Base-by-base conservation (phyloP, 1,140 invertebrate genomes). In the Diabrotica virgifera region DNA sequence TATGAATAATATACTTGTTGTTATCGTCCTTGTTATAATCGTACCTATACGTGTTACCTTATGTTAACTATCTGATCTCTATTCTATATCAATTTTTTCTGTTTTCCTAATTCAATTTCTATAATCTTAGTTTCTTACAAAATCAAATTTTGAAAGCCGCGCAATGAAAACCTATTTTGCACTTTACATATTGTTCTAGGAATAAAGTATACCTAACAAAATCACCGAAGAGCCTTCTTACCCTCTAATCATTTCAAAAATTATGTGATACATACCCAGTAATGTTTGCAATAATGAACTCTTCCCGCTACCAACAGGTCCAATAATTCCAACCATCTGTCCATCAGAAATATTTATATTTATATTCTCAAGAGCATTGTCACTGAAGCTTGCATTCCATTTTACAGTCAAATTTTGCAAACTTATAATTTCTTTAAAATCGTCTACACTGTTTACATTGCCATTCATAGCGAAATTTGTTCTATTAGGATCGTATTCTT, bases 291-390 rank as follows among this genome's bases (percentile, higher is more conserved):
- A 70, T 0, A 82, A 65, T 9, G 81, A 82, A 61, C 74, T 78
- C 69, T 87, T 88, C 0, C 87, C 87, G 5, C 81, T 76, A 2
- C 87, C 87, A 0, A 89, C 87, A n/a, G 84, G 82, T 3, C 87
- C 88, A 36, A 89, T 83, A 0, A 89, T 76, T 0, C 82, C 85
- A 0, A 88, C 81, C 2, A 89, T 63, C 61, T 83, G 82, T 5
- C 85, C 84, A 58, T 77, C 81, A 37, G 79, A 77, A 0, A 87
- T 76, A 6, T 74, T 70, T 0, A 89, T 60, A 54, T 78, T 82
- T 4, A 89, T 63, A 52, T 82, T 75, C 2, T 81, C 77, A 4
- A 87, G 68, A 0, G 82, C 73, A 10, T 70, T 65, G 37, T 76
- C 71, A 6, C 67, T 59, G 10, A 66, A 71, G 7, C 65, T 61